Evolutionary conservation across 2,888 invertebrate species (phyloP).

Genomic region (Spilarctia lutea): DNA sequence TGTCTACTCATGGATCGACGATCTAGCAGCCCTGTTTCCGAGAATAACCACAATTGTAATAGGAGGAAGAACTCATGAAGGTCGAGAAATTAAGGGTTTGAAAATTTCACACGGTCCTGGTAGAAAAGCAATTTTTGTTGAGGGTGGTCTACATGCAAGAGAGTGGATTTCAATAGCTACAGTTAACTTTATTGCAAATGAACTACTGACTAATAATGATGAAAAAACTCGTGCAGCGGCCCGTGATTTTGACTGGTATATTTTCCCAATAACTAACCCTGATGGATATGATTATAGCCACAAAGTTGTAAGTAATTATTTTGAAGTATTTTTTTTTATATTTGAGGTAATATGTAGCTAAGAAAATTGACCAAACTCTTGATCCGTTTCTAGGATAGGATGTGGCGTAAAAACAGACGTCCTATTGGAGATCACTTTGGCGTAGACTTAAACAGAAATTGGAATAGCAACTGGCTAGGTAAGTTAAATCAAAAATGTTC

Average conservation of each 20-base stretch:
- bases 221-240: constrained; percentile 84
- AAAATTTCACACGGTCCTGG: constrained; percentile 67
- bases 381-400: constrained; percentile 85
- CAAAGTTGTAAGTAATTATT: constrained; percentile 79
- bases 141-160: constrained; percentile 89
- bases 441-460: constrained; percentile 88
- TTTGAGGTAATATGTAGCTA: neutral
- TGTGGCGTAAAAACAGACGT: constrained; percentile 89
- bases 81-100: constrained; percentile 76
- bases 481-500: constrained; percentile 31
- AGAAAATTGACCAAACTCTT: neutral
- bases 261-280: constrained; percentile 91
- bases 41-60: constrained; percentile 72
- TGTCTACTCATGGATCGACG: constrained; percentile 87
- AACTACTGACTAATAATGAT: constrained; percentile 88
- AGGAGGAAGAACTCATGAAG: constrained; percentile 78
- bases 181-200: constrained; percentile 89
- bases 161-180: constrained; percentile 92
- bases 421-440: constrained; percentile 83
- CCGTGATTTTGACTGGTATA: constrained; percentile 90
- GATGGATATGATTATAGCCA: constrained; percentile 91
- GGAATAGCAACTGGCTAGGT: constrained; percentile 86
- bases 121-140: constrained; percentile 68
- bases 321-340: neutral
- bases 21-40: constrained; percentile 77